Conservation (phyloP, 2,888 invertebrate genomes). For the Hydrotaea cyrtoneurina region DNA sequence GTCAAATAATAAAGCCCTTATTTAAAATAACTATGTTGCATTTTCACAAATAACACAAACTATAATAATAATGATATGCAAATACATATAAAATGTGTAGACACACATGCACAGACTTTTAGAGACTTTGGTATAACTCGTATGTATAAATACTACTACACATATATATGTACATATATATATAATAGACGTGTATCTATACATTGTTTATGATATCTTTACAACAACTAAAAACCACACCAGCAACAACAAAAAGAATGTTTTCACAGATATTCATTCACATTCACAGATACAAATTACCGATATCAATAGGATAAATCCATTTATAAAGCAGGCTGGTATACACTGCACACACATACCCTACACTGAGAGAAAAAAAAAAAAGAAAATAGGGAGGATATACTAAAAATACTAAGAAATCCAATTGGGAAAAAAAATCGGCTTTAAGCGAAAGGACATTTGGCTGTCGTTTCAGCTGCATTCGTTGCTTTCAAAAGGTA, state of each 20-base stretch:
- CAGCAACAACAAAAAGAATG: background rate
- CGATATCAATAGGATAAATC: conserved; percentile 14
- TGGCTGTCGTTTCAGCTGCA: too few species aligned
- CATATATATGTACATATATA: background rate
- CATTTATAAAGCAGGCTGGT: conserved; percentile 24
- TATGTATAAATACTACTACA: background rate
- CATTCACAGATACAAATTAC: conserved; percentile 7
- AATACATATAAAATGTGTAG: background rate
- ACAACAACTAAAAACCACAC: background rate
- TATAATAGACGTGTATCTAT: background rate
- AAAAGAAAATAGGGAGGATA: too few species aligned
- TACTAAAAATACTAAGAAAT: too few species aligned
- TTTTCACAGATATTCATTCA: conserved; percentile 6
- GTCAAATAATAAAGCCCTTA: conserved; percentile 29
- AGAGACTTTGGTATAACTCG: background rate
- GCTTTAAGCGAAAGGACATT: too few species aligned
- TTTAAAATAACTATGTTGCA: background rate
- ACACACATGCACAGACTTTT: background rate
- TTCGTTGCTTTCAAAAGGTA: too few species aligned
- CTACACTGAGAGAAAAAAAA: background rate
- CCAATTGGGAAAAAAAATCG: too few species aligned
- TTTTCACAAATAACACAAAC: background rate
- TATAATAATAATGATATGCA: conserved; percentile 10
- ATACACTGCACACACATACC: background rate
- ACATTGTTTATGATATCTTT: conserved; percentile 11